These are phyloP conservation scores for Ridgeia piscesae DNA, from an alignment of 1,140 invertebrate genomes.

Conservation along the genomic window DNA sequence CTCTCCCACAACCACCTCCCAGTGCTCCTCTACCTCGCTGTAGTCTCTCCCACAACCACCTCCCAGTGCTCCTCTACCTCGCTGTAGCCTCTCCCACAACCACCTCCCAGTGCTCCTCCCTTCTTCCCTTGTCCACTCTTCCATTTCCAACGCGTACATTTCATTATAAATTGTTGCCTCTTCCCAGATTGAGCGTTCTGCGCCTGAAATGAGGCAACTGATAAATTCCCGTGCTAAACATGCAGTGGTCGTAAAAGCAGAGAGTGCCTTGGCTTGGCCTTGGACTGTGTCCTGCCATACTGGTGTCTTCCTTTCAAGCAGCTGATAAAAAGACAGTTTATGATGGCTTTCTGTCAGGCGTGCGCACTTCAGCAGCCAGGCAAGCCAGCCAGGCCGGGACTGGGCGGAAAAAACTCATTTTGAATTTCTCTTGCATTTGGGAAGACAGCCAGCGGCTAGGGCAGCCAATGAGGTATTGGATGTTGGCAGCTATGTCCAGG, in stretches of 20 bases:
- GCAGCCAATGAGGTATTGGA: background rate
- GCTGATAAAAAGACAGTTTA: background rate
- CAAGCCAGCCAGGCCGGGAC: no score
- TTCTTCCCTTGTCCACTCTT: no score
- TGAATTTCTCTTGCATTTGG: background rate
- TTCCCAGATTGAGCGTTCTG: no score
- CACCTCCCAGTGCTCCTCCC: no score
- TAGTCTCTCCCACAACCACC: no score
- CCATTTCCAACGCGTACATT: no score
- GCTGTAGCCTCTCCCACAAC: no score
- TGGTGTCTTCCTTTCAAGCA: background rate
- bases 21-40: no score
- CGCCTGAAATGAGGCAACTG: background rate
- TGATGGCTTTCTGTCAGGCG: background rate
- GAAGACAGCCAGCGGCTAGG: background rate
- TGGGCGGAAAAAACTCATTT: background rate
- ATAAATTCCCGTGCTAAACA: background rate
- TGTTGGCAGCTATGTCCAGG: background rate
- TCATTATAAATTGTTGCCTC: no score
- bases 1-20: no score
- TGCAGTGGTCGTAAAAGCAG: background rate
- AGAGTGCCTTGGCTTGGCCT: background rate
- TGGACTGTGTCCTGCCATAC: background rate
- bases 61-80: no score
- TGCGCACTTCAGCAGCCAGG: background rate